phyloP scores from a whole-genome alignment of 2,113 vertebrate species.

The Bathybates hornii region DNA sequence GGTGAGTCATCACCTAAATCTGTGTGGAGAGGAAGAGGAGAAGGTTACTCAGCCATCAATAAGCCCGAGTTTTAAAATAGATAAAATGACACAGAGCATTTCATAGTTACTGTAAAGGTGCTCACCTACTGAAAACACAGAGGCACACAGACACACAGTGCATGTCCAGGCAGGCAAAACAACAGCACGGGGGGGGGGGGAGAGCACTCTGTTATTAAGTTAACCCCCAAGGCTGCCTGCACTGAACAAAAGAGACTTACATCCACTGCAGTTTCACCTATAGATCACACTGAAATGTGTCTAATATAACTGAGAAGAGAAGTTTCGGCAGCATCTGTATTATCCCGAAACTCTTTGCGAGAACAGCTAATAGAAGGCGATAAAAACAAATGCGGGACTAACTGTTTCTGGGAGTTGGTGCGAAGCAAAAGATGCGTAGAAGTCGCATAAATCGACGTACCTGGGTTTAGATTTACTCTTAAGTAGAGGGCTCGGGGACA shows the following conservation, averaged over 20 bases:
- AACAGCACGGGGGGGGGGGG: neutral
- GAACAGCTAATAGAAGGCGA: neutral
- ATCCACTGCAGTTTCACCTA: neutral
- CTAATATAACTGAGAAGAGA: neutral
- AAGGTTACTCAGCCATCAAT: neutral
- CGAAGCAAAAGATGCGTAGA: neutral
- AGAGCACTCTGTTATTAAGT: slow-evolving; percentile 46
- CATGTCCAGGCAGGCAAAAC: slow-evolving; percentile 40
- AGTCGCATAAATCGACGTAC: slow-evolving; percentile 5
- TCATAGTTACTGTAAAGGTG: neutral
- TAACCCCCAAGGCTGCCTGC: slow-evolving; percentile 2
- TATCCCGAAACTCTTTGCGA: neutral
- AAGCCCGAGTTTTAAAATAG: neutral
- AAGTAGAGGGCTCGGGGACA: neutral
- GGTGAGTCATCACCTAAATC: slow-evolving; percentile 37
- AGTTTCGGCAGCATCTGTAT: neutral
- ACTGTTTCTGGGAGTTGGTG: neutral
- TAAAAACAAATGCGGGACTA: neutral
- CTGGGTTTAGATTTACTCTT: neutral
- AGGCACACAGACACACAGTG: neutral
- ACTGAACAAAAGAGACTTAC: slow-evolving; percentile 26
- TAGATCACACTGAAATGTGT: neutral
- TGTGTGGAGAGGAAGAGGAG: neutral
- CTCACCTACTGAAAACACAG: neutral
- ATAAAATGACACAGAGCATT: neutral